Base-by-base conservation (phyloP, 2,113 vertebrate species). In the Mohoua ochrocephala region DNA sequence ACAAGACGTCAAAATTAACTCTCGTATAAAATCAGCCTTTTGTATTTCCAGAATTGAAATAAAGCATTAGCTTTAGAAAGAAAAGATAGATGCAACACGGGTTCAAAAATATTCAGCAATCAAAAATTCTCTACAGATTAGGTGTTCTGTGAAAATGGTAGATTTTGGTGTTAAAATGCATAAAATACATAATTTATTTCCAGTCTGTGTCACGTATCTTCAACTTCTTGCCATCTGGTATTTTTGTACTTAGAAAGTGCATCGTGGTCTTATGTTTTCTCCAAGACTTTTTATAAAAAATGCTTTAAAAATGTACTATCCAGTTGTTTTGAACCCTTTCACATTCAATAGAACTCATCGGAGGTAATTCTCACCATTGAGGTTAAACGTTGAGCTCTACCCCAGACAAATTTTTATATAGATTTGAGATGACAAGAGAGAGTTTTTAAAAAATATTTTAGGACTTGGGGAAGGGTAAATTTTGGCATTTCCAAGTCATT, bases 251-350 rank as follows among this genome's bases (percentile, higher is more conserved):
- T 22, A 42, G 11, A 63, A 78, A 54, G 6, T 11, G 4, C 1
- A 11, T 61, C 15, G 9, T 9, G 9, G 7, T 59, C 11, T 59
- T 27, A 9, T 4, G 2, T 47, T 56, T 84, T 65, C 8, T 5
- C 60, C 21, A 33, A 49, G 9, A 22, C 1, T 45, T 23, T 37
- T 76, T 28, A 27, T 23, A 12, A 42, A 79, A 59, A 60, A 4
- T 9, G 1, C 0, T 69, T 39, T 1, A 21, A 76, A 49, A 42
- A 15, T 13, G 1, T 60, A 14, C 4, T 41, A 5, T 13, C 13
- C 12, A n/a, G 6, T 50, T 28, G 4, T 42, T 73, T n/a, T 53
- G 8, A 82, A 23, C 1, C 2, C 3, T 45, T 10, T 22, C 20
- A 4, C 2, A n/a, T 33, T 37, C 10, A 49, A 6, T 30, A 22